Percentiles rank a stretch among this genome's conserved stretches.
Conservation (phyloP, 2,888 invertebrate species). For the Dichetophora obliterata region DNA sequence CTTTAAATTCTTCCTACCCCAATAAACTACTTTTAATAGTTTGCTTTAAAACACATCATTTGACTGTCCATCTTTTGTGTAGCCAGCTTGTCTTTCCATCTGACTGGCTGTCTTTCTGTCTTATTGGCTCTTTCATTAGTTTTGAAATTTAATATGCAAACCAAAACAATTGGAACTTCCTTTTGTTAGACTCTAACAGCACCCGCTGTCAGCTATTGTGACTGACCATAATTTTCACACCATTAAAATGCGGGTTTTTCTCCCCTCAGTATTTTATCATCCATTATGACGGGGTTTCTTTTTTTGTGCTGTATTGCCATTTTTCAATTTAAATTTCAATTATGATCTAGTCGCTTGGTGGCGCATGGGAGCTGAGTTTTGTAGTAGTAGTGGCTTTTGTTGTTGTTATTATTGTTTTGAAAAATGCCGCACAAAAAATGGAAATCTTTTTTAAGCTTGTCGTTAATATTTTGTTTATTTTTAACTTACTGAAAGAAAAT, state of each 20-base stretch:
- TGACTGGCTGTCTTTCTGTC: background rate
- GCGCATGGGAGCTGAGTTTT: background rate
- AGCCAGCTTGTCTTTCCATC: background rate
- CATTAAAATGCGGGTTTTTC: background rate
- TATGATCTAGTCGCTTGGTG: background rate
- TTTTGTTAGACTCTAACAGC: background rate
- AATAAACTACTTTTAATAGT: no score
- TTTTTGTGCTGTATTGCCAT: slow-evolving; percentile 2
- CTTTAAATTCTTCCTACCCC: no score
- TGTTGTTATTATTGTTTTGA: no score
- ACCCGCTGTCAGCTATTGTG: background rate
- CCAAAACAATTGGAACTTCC: background rate
- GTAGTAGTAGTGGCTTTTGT: no score
- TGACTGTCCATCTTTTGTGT: background rate
- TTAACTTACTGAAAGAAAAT: no score
- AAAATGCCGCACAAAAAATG: no score
- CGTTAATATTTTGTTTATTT: no score
- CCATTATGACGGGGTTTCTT: no score
- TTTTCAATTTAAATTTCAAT: slow-evolving; percentile 10
- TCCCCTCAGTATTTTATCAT: background rate
- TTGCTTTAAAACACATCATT: background rate
- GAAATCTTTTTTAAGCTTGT: no score
- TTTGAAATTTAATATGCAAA: background rate
- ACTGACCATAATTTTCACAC: slow-evolving; percentile 19
- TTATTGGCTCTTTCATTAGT: background rate